Conservation (phyloP, 1,140 invertebrate species). For the Mamestra configurata region DNA sequence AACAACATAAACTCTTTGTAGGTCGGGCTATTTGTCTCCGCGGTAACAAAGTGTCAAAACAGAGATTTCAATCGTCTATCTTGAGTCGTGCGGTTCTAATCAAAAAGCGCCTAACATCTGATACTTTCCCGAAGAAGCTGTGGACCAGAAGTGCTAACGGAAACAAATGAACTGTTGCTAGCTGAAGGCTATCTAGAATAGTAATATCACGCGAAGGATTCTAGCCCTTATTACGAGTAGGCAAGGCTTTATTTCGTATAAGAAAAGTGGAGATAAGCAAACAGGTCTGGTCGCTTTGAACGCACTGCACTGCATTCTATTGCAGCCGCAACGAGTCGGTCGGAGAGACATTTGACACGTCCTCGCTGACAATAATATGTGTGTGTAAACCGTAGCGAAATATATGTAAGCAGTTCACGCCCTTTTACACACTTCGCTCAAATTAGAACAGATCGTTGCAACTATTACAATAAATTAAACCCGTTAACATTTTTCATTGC, state of each 20-base stretch:
- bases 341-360: slow-evolving; percentile 83
- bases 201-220: slow-evolving; percentile 54
- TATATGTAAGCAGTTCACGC: slow-evolving; percentile 54
- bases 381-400: slow-evolving; percentile 65
- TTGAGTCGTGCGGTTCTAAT: slow-evolving; percentile 77
- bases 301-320: slow-evolving; percentile 79
- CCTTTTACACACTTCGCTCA: slow-evolving; percentile 29
- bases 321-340: slow-evolving; percentile 77
- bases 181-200: slow-evolving; percentile 72
- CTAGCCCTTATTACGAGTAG: slow-evolving; percentile 51
- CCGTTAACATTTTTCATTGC: not conserved
- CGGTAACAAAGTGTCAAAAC: slow-evolving; percentile 54
- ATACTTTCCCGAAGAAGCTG: slow-evolving; percentile 76
- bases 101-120: slow-evolving; percentile 72
- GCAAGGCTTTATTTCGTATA: slow-evolving; percentile 64
- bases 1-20: slow-evolving; percentile 57
- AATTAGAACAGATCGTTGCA: slow-evolving; percentile 40
- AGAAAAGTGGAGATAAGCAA: slow-evolving; percentile 65
- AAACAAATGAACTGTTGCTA: slow-evolving; percentile 81
- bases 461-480: slow-evolving; percentile 16
- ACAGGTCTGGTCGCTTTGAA: slow-evolving; percentile 78
- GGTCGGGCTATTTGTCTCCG: slow-evolving; percentile 65
- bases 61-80: slow-evolving; percentile 52
- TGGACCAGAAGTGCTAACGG: slow-evolving; percentile 79
- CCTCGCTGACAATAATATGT: slow-evolving; percentile 76